Conservation (phyloP, 2,797 vertebrate species). For the Sebastes matsubarae region DNA sequence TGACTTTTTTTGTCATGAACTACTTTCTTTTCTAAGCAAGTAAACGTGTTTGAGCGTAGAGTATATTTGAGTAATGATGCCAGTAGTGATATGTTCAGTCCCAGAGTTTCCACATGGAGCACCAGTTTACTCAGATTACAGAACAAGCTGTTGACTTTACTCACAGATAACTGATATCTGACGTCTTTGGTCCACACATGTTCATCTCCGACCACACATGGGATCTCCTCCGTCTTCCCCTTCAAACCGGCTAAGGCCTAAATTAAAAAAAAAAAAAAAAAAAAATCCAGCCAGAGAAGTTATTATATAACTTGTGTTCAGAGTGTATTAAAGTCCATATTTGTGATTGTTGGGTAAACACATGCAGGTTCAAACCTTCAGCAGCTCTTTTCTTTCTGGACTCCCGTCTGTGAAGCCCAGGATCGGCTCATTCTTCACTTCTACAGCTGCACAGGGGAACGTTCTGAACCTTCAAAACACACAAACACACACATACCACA, state of each 20-base stretch:
- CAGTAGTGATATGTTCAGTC: not conserved
- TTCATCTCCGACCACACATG: conserved; percentile 92
- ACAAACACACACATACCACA: not conserved
- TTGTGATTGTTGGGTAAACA: not conserved
- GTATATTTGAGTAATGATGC: not conserved
- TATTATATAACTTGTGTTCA: not conserved
- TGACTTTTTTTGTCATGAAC: not conserved
- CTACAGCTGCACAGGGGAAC: conserved; percentile 70
- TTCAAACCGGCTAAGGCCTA: conserved; percentile 86
- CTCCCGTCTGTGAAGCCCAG: conserved; percentile 87
- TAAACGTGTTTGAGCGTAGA: not conserved
- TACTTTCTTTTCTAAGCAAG: not conserved
- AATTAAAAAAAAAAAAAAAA: not conserved
- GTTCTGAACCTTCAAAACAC: conserved; percentile 79
- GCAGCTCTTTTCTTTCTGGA: conserved; percentile 83
- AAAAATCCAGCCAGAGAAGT: not conserved
- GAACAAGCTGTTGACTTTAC: conserved; percentile 12
- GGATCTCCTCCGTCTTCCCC: conserved; percentile 88
- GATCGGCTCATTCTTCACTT: conserved; percentile 92
- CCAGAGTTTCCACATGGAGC: too few species aligned
- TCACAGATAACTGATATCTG: conserved; percentile 91
- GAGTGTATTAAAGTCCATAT: not conserved
- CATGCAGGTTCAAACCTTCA: conserved; percentile 80
- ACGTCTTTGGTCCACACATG: conserved; percentile 90
- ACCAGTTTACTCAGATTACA: not conserved